Evolutionary conservation across 2,113 vertebrate species (phyloP).

Genomic region (Dicerorhinus sumatrensis): DNA sequence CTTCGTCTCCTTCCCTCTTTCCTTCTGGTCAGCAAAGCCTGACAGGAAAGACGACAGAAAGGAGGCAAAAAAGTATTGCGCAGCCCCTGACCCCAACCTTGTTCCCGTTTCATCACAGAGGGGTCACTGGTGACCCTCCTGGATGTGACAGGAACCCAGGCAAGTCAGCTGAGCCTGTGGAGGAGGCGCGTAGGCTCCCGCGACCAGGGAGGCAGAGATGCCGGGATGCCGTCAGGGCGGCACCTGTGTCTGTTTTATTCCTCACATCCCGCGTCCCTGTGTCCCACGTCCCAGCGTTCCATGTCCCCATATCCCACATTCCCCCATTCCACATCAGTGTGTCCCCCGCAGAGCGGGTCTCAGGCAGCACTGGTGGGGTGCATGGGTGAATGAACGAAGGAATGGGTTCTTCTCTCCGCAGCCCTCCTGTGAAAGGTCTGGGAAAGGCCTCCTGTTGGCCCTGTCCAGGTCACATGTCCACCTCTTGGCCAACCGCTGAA

Average conservation of each 20-base stretch:
- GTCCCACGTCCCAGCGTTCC: too few relatives aligned
- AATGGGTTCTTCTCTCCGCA: too few relatives aligned
- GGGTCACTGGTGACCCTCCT: neutral
- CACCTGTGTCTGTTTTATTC: neutral
- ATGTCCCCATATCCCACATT: too few relatives aligned
- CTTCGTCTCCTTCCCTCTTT: neutral
- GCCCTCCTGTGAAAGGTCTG: neutral
- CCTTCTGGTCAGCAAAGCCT: neutral
- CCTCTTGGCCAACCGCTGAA: neutral
- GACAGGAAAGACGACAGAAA: neutral
- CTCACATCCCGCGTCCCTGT: too few relatives aligned
- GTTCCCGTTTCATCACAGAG: neutral
- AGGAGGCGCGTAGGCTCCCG: neutral
- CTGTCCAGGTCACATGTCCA: neutral
- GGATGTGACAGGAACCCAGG: neutral
- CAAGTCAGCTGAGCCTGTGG: neutral
- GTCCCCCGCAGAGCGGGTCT: too few relatives aligned
- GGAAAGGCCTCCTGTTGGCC: neutral
- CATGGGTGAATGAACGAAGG: neutral
- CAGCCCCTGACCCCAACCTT: neutral
- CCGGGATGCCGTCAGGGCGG: neutral
- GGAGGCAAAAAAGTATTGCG: neutral
- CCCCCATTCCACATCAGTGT: too few relatives aligned
- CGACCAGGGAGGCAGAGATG: rapidly evolving
- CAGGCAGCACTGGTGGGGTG: neutral